Base-by-base conservation (phyloP, 2,888 invertebrate species). In the Lottia gigantea region DNA sequence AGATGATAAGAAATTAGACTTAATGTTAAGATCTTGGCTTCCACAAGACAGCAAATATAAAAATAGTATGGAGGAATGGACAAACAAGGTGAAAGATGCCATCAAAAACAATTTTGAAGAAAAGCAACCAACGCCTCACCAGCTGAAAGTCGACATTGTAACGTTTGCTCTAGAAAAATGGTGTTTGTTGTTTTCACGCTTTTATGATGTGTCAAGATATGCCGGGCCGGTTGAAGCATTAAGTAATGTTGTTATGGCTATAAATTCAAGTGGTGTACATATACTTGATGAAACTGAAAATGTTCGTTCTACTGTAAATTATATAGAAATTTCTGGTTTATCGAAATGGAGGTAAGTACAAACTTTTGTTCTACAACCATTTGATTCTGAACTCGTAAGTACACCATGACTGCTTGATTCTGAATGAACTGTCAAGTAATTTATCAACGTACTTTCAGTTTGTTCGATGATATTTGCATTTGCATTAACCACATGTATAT, bases 81-180 rank as follows among this genome's bases (percentile, higher is more conserved):
- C 65, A 70, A 67, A 72, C 2, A 66, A 68, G 64, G 66, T 71
- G 1, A 62, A 47, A 19, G 45, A 31, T 11, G 55, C 62, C 11
- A 61, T 74, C n/a, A 67, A 71, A 63, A 67, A 66, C 26, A 74
- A 71, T 55, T 68, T 74, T 19, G 67, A 23, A 46, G 62, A 55
- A 16, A 62, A 62, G 40, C 69, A 70, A 16, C 76, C 78, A 7
- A 66, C 74, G 15, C 77, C 78, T 1, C 66, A 83, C 16, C n/a
- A 66, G 15, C 40, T 71, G 46, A 83, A 83, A 70, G 71, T 75
- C 14, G 80, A 82, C 66, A 79, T 83, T 64, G 82, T 82, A 46
- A 79, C 74, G 14, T 83, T 81, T 71, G 83, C 83, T 12, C 81
- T 76, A 74, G 78, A 83, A 66, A 81, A 80, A 64, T 84, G 83